Evolutionary conservation across 2,797 vertebrate genomes (phyloP), one percentile per base, ranked within the genome.

Genomic region (Acipenser transmontanus): DNA sequence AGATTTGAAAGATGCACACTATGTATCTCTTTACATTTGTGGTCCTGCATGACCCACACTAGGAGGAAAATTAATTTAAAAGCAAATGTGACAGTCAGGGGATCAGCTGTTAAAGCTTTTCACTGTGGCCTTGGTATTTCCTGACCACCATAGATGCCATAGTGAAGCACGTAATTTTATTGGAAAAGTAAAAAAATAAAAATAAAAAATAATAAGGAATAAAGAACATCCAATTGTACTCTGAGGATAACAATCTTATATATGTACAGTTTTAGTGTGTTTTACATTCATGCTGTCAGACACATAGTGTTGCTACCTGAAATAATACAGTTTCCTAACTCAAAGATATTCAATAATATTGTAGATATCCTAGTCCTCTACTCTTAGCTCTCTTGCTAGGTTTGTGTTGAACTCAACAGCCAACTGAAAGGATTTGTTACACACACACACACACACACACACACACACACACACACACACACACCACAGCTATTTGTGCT

Each of bases 1-100:
- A n/a, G 69, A 69, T 67, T 63, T 70, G 60, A 65, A 7, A 57
- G 65, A 69, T 6, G 51, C 61, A 59, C 47, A 12, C 52, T 47
- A 17, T 64, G 52, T 59, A 57, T 49, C 60, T 61, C 60, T 34
- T 61, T 57, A 57, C 12, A 57, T 1, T 13, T 13, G 14, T 57
- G 12, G 4, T 57, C 12, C 12, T 57, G 54, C 54, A 57, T 8
- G 1, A 57, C 14, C 12, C 54, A 11, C 54, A 57, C 54, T 57
- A 1, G 14, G 54, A 57, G 54, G 54, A 13, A 57, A 57, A 57
- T 57, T 57, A 57, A 57, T 57, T 57, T 57, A 13, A 57, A 57
- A n/a, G 54, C 9, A 57, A 57, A 13, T 57, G 54, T 57, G 54
- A 57, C 54, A 57, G 54, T n/a, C 54, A n/a, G 54, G 54, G 54